These are phyloP conservation scores for Syritta pipiens DNA, from an alignment of 2,888 invertebrate species.

Conservation along the genomic window DNA sequence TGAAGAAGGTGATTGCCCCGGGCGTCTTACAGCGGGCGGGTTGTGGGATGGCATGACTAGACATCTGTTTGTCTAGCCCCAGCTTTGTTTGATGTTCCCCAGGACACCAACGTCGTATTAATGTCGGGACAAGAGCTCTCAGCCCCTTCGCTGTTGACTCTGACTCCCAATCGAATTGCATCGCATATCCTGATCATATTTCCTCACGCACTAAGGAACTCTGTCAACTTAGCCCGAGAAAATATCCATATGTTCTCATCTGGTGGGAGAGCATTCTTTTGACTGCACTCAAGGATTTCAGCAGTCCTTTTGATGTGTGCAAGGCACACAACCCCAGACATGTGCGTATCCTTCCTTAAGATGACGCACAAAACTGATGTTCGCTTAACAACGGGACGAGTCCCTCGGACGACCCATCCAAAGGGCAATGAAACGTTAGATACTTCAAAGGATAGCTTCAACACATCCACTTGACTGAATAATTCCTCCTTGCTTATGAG, in stretches of 20 bases:
- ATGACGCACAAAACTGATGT: slow-evolving; percentile 48
- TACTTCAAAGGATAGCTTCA: slow-evolving; percentile 58
- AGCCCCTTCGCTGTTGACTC: no score
- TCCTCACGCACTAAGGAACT: neutral
- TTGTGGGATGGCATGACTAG: no score
- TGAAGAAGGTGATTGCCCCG: no score
- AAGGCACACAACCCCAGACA: slow-evolving; percentile 11
- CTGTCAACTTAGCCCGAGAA: neutral
- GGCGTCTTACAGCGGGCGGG: no score
- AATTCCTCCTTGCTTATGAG: slow-evolving; percentile 44
- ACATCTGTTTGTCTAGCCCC: no score
- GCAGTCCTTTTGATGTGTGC: slow-evolving; percentile 31
- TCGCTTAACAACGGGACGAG: neutral
- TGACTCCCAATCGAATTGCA: slow-evolving; percentile 24
- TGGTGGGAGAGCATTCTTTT: slow-evolving; percentile 36
- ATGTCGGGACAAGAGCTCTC: no score
- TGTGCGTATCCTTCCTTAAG: slow-evolving; percentile 43
- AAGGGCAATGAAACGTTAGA: slow-evolving; percentile 63
- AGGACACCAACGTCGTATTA: no score
- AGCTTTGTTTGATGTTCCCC: no score
- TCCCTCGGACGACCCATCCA: slow-evolving; percentile 44
- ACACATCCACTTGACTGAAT: slow-evolving; percentile 53
- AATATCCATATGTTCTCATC: slow-evolving; percentile 24
- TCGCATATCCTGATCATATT: slow-evolving; percentile 4
- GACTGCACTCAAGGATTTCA: slow-evolving; percentile 29